phyloP scores from a whole-genome alignment of 1,140 invertebrate species.

The Elymnias hypermnestra region DNA sequence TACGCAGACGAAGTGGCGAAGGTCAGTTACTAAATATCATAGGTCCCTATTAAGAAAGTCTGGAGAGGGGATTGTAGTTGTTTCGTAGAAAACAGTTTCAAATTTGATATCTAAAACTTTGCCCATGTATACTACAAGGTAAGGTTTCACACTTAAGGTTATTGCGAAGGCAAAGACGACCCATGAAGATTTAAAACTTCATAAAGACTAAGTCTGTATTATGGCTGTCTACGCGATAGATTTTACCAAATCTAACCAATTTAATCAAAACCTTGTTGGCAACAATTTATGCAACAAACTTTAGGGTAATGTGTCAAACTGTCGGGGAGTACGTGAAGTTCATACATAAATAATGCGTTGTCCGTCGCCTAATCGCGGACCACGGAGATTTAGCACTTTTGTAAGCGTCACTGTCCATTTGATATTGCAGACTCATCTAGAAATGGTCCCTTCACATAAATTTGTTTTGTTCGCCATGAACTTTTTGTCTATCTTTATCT shows the following conservation, averaged over 20 bases:
- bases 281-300: constrained; percentile 14
- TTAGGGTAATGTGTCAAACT: constrained; percentile 15
- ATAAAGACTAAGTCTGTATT: no score
- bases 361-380: constrained; percentile 31
- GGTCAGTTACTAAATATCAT: no score
- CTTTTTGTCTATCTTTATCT: neutral
- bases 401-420: neutral
- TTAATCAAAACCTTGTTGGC: neutral
- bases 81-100: no score
- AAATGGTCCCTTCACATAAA: neutral
- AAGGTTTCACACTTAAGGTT: no score
- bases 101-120: no score
- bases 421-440: neutral
- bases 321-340: constrained; percentile 1
- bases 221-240: no score
- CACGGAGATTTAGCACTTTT: constrained; percentile 45
- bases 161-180: no score
- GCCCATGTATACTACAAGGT: no score
- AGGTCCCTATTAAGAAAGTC: no score
- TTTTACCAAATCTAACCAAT: neutral
- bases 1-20: no score
- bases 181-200: no score
- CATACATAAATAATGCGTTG: constrained; percentile 44
- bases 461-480: neutral
- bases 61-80: no score